phyloP scores from a whole-genome alignment of 2,888 invertebrate species.

The Argyresthia goedartella region DNA sequence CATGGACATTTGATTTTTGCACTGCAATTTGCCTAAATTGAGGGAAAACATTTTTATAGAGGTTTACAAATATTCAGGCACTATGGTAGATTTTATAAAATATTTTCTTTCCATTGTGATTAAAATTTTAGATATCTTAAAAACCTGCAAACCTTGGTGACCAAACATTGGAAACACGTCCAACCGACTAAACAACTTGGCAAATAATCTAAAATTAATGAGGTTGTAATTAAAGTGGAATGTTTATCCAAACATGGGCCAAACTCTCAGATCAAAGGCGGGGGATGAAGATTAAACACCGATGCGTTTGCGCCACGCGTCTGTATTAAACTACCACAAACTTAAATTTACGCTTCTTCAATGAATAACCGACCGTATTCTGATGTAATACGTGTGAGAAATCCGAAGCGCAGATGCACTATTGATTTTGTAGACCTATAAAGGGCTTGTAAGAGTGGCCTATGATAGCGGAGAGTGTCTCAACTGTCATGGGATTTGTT shows the following conservation, averaged over 20 bases:
- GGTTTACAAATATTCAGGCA: too few species aligned
- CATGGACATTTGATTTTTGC: too few species aligned
- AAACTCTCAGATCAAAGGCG: constrained; percentile 50
- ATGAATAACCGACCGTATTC: not conserved
- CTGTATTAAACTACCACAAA: constrained; percentile 33
- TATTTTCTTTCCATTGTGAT: too few species aligned
- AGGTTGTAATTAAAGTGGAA: constrained; percentile 58
- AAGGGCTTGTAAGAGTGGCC: constrained; percentile 34
- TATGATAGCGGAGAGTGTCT: constrained; percentile 46
- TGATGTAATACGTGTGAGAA: not conserved
- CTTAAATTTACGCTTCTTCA: not conserved
- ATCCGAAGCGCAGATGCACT: not conserved
- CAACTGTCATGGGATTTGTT: constrained; percentile 62
- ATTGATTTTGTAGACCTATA: not conserved
- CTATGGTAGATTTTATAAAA: too few species aligned
- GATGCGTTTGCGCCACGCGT: constrained; percentile 63
- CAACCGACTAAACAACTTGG: constrained; percentile 16
- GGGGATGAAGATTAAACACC: constrained; percentile 54
- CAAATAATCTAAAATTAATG: constrained; percentile 67
- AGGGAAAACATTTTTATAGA: not conserved
- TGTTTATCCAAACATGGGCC: constrained; percentile 60
- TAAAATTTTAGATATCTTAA: too few species aligned
- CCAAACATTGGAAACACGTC: too few species aligned
- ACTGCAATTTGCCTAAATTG: too few species aligned
- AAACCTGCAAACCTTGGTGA: too few species aligned